These are phyloP conservation scores for Novumbra hubbsi DNA, from an alignment of 2,797 vertebrate genomes.

Conservation along the genomic window DNA sequence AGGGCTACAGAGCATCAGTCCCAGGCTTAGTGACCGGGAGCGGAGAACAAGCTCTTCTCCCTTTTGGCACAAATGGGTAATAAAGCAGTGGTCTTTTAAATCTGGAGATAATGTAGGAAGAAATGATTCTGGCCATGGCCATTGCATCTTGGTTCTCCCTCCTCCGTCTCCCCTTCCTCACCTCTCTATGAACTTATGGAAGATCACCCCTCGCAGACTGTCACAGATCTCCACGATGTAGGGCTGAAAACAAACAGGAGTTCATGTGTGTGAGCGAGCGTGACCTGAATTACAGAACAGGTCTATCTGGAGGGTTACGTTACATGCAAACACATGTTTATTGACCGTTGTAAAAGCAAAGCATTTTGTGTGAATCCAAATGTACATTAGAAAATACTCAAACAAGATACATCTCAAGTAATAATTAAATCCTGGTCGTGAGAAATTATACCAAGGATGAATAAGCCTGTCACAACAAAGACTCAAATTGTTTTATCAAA, in stretches of 20 bases:
- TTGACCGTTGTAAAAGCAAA: no score
- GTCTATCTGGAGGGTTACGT: no score
- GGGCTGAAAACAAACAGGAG: slow-evolving; percentile 70
- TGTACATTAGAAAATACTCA: no score
- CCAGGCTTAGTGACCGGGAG: neutral
- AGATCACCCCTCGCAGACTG: slow-evolving; percentile 92
- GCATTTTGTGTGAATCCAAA: no score
- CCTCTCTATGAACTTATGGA: slow-evolving; percentile 97
- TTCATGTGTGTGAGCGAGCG: neutral
- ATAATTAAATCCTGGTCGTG: no score
- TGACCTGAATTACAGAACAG: neutral
- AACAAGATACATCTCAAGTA: no score
- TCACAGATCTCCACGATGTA: slow-evolving; percentile 98
- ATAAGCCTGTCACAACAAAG: no score
- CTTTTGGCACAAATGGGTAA: neutral
- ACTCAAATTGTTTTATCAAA: no score
- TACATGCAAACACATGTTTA: no score
- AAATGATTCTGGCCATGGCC: neutral
- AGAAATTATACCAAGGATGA: no score
- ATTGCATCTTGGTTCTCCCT: neutral
- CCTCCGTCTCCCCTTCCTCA: slow-evolving; percentile 56
- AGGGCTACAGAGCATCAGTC: neutral
- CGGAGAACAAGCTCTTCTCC: neutral
- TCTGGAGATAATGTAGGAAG: neutral
- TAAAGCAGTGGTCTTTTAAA: neutral